Evolutionary conservation across 2,113 vertebrate genomes (phyloP), one percentile per base, ranked within the genome.

Genomic region (Chascanopsetta lugubris): DNA sequence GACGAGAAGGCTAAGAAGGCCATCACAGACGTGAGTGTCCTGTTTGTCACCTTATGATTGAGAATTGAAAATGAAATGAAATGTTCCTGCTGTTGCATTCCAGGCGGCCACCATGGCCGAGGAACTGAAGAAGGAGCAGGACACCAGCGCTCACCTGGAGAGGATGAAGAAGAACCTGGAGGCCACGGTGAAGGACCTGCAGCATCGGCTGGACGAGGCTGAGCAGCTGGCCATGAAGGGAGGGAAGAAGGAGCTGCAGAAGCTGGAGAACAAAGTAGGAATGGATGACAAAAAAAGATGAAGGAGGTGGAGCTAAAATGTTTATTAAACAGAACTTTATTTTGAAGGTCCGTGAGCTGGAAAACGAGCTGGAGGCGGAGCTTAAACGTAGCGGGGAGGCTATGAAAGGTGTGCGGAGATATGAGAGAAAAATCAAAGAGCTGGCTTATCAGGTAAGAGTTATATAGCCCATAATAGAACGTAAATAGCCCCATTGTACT

Each of bases 91-190:
- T 69, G n/a, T 53, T 60, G 20, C 45, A 13, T n/a, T 7, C 0
- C 65, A 90, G 88, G 93, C 93, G 59, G 92, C 93, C 73, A 92
- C 93, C 91, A 92, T 94, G 91, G 91, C 88, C 1, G 94, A 96
- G 70, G 93, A 95, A 80, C 89, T 96, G 71, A 94, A 95, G 90
- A 95, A 95, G 58, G 94, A 95, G 69, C 92, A 95, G 86, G 93
- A 94, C 61, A 93, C 93, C 40, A 93, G 88, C 64, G 87, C 92
- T 82, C 94, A 96, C 79, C 78, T 96, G 87, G 95, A 96, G 86
- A 63, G 75, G 66, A 82, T 78, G 75, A 82, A 78, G 67, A 82
- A 55, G 66, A 82, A 78, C 75, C 18, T 75, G 79, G 80, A 82
- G 61, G 70, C 25, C 18, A 55, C 70, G 0, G 80, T 75, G 26